Percentiles rank a stretch among this genome's conserved stretches.
These are phyloP conservation scores for Montipora capricornis DNA, from an alignment of 64 coral and sea anemone species.

Conservation along the genomic window DNA sequence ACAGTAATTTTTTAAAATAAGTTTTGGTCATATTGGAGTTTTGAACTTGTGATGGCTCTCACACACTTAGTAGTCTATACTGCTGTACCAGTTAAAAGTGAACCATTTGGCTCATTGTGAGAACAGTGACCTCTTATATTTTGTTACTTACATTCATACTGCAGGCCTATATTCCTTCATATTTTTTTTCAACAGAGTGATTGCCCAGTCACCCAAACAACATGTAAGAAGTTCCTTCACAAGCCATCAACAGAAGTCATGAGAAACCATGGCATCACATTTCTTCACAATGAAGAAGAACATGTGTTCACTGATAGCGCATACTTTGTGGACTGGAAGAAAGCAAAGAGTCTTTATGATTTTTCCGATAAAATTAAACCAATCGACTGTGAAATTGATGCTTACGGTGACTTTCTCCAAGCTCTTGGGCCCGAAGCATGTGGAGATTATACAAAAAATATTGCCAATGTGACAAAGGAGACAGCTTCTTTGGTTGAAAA, in stretches of 20 bases:
- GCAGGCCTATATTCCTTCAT: neutral
- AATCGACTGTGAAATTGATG: conserved; percentile 89
- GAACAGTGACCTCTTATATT: neutral
- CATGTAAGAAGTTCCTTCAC: conserved; percentile 91
- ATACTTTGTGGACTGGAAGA: conserved; percentile 90
- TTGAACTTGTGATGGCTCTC: too few relatives aligned
- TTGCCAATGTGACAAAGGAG: conserved; percentile 91
- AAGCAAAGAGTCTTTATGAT: conserved; percentile 70
- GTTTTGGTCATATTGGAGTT: too few relatives aligned
- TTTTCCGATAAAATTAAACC: conserved; percentile 70
- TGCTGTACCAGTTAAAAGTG: too few relatives aligned
- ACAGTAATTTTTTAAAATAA: too few relatives aligned
- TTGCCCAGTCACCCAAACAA: conserved; percentile 63
- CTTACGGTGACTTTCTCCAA: conserved; percentile 89
- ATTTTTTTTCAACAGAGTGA: conserved; percentile 4
- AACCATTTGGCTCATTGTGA: too few relatives aligned
- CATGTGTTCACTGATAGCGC: conserved; percentile 93
- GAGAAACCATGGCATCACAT: conserved; percentile 78
- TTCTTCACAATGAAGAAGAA: conserved; percentile 63
- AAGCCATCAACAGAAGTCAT: conserved; percentile 86
- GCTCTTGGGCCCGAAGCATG: conserved; percentile 78
- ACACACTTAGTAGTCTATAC: too few relatives aligned
- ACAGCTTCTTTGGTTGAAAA: conserved; percentile 79
- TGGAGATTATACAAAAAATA: conserved; percentile 81
- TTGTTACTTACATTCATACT: neutral